phyloP scores from a whole-genome alignment of 2,888 invertebrate species.

The Agelastica alni region DNA sequence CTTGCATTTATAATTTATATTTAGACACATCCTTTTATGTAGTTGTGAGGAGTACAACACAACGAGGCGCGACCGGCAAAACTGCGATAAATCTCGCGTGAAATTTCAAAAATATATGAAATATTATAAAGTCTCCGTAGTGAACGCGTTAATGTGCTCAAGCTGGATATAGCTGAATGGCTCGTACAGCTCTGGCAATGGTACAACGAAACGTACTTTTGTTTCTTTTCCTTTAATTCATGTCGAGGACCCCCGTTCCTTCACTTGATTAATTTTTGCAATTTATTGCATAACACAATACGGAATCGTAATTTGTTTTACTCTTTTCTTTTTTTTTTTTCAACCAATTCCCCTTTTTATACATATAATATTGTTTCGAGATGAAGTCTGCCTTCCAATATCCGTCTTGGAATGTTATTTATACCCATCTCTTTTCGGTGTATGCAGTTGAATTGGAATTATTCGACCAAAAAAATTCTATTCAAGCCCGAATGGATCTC shows the following conservation, averaged over 20 bases:
- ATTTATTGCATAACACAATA: conserved; percentile 49
- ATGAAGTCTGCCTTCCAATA: conserved; percentile 34
- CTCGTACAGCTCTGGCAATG: conserved; percentile 42
- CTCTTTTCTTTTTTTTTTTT: conserved; percentile 23
- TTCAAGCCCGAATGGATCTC: conserved; percentile 36
- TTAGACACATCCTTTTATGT: conserved; percentile 6
- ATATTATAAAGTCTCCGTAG: conserved; percentile 28
- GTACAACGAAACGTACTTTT: conserved; percentile 44
- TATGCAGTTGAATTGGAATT: conserved; percentile 37
- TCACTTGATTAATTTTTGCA: conserved; percentile 50
- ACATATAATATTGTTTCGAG: conserved; percentile 27
- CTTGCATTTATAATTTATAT: conserved; percentile 11
- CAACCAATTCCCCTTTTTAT: conserved; percentile 30
- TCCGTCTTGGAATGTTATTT: conserved; percentile 34
- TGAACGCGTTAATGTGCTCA: conserved; percentile 30
- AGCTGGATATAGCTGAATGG: conserved; percentile 30
- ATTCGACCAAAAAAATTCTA: conserved; percentile 37
- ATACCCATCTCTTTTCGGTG: conserved; percentile 32
- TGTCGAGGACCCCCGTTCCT: conserved; percentile 43
- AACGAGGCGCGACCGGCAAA: conserved; percentile 8
- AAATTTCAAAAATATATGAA: conserved; percentile 27
- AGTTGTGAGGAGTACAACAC: conserved; percentile 6
- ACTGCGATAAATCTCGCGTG: conserved; percentile 24
- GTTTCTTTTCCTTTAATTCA: conserved; percentile 46
- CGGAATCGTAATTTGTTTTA: conserved; percentile 46